Evolutionary conservation across 2,888 invertebrate species (phyloP), one percentile per base, ranked within the genome.

Genomic region (Euzophera pinguis): DNA sequence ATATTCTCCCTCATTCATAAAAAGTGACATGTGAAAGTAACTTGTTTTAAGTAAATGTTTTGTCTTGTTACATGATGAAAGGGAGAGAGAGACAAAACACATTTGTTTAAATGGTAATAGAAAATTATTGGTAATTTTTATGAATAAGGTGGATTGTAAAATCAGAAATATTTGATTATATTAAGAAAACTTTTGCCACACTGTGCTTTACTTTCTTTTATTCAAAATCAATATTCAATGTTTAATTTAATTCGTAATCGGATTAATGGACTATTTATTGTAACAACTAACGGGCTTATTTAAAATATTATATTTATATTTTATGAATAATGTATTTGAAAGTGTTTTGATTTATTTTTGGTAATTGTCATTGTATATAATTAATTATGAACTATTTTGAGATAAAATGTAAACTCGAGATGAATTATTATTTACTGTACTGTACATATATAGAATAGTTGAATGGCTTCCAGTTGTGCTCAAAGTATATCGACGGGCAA

Each of bases 401-500:
- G 32, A 32, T 8, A 32, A 39, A 12, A 38, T 39, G 10, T 41
- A 22, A 22, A 37, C 14, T 27, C 45, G 32, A 39, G 34, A 4
- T 45, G 34, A 47, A 47, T 51, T 27, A 34, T 9, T 38, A 27
- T 32, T 17, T 7, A 16, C 35, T 50, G 42, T 14, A 38, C 14
- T 13, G 12, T n/a, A n/a, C n/a, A n/a, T n/a, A 39, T 38, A 49
- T 47, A 59, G 55, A 54, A 53, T 62, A 52, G 58, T 52, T 61
- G 14, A 61, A 71, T 67, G 75, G 79, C 81, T 84, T 84, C 82
- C 82, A 81, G 56, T 66, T 61, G 67, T 75, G 78, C 78, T 79
- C 74, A 78, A 80, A 75, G 52, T 58, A 52, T 37, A 47, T 61
- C 57, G 56, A 54, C 52, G 63, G 58, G 64, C 61, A 58, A 59